These are phyloP conservation scores for Megastigmus dorsalis DNA, from an alignment of 2,888 invertebrate species.

Conservation along the genomic window DNA sequence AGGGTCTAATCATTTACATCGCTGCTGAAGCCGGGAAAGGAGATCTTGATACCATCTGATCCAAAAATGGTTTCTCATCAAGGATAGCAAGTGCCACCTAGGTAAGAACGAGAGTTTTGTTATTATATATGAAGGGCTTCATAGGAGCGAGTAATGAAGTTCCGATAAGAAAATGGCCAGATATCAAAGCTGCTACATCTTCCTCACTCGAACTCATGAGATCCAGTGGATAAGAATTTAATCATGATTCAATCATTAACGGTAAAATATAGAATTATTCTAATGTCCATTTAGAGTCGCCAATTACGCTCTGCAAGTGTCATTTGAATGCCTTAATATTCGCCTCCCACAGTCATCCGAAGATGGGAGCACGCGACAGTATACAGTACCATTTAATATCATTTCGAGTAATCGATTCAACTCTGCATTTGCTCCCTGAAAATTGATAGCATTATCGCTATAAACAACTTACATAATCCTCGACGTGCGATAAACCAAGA, in stretches of 20 bases:
- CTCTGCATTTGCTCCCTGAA: slow-evolving; percentile 30
- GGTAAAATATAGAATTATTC: not conserved
- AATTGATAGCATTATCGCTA: slow-evolving; percentile 33
- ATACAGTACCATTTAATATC: not conserved
- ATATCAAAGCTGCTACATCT: not conserved
- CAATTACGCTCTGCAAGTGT: not conserved
- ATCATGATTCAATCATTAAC: not conserved
- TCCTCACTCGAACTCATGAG: not conserved
- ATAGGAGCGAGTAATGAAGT: not conserved
- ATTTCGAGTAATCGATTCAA: not conserved
- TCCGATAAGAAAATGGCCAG: slow-evolving; percentile 7
- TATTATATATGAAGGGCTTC: no score
- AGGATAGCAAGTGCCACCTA: no score
- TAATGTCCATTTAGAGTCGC: not conserved
- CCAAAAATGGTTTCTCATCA: no score
- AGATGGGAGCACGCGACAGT: not conserved
- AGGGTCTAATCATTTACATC: no score
- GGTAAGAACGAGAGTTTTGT: no score
- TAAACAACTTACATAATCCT: not conserved
- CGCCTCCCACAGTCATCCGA: not conserved
- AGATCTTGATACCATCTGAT: no score
- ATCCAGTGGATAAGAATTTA: not conserved
- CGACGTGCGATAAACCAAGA: not conserved
- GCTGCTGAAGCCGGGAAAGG: no score
- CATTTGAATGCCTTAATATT: not conserved